These are phyloP conservation scores for Spilosoma lubricipeda DNA, from an alignment of 2,888 invertebrate genomes.

Conservation along the genomic window DNA sequence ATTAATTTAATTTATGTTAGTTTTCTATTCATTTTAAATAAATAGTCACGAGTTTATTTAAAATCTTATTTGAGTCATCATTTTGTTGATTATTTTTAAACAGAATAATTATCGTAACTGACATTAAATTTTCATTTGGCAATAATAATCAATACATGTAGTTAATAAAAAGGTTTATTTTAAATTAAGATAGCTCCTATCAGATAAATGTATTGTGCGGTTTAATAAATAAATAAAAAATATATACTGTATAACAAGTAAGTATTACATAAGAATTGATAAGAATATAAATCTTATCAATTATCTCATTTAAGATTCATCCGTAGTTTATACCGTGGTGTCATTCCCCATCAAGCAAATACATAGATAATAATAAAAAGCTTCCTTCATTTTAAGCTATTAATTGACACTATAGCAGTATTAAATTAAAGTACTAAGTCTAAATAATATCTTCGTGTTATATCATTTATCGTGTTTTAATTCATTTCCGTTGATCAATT, in stretches of 20 bases:
- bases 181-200: too few relatives aligned
- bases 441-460: background rate
- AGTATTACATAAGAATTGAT: background rate
- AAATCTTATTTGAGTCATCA: background rate
- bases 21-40: background rate
- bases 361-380: background rate
- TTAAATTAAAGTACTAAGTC: background rate
- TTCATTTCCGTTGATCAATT: background rate
- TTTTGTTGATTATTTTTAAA: background rate
- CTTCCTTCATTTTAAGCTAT: background rate
- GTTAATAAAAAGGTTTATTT: background rate
- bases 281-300: background rate
- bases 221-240: too few relatives aligned
- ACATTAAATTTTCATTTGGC: background rate
- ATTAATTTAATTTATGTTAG: background rate
- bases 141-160: background rate
- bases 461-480: background rate
- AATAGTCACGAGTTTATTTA: background rate
- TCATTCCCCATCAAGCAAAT: background rate
- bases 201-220: background rate
- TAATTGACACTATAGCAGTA: too few relatives aligned
- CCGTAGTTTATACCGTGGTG: background rate
- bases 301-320: background rate
- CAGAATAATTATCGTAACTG: background rate
- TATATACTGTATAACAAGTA: too few relatives aligned